These are phyloP conservation scores for Tribolium madens DNA, from an alignment of 1,140 invertebrate species.

Conservation along the genomic window DNA sequence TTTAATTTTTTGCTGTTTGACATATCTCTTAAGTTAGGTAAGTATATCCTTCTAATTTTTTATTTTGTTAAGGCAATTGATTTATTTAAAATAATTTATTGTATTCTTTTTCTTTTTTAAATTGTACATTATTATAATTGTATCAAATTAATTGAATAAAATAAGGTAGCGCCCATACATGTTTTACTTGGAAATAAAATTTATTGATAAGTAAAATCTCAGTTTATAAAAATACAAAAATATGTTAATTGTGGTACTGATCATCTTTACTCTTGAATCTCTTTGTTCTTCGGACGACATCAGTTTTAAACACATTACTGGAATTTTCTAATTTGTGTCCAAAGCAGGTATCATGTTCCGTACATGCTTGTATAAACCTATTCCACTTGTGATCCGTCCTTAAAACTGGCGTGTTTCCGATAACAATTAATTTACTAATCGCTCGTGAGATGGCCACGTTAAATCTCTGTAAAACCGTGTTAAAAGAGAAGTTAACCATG, in stretches of 20 bases:
- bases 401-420: constrained; percentile 77
- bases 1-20: constrained; percentile 28
- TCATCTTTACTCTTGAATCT: neutral
- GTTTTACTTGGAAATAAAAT: neutral
- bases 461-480: constrained; percentile 58
- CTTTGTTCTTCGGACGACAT: neutral
- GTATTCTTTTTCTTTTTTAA: neutral
- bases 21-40: constrained; percentile 15
- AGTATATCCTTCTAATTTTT: constrained; percentile 23
- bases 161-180: neutral
- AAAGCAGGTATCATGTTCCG: constrained; percentile 63
- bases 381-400: constrained; percentile 70
- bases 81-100: constrained; percentile 34
- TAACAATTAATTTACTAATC: constrained; percentile 71
- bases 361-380: constrained; percentile 67
- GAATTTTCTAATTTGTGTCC: constrained; percentile 54
- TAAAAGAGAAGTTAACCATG: neutral
- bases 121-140: neutral
- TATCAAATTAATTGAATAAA: constrained; percentile 1
- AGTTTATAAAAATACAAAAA: neutral
- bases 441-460: constrained; percentile 63
- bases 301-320: neutral
- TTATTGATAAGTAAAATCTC: neutral
- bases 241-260: neutral
- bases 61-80: constrained; percentile 17